Conservation (phyloP, 1,140 invertebrate species). For the Apis laboriosa region DNA sequence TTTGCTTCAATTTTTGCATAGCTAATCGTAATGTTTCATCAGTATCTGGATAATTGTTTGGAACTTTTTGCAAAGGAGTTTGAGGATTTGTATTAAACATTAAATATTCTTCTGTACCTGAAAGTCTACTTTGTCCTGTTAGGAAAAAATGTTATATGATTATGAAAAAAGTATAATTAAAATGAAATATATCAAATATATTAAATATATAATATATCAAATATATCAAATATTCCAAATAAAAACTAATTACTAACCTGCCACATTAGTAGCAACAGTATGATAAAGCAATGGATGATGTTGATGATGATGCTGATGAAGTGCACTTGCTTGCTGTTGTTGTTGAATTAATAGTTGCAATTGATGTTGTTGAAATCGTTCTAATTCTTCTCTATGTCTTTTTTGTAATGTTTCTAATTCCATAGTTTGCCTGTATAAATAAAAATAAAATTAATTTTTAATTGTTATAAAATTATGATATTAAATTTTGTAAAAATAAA, state of each 20-base stretch:
- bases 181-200: neutral
- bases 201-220: no score
- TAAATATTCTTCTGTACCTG: constrained; percentile 77
- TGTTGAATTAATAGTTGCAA: constrained; percentile 77
- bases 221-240: neutral
- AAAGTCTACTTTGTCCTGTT: constrained; percentile 73
- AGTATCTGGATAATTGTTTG: constrained; percentile 76
- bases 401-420: constrained; percentile 78
- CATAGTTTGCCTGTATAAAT: constrained; percentile 73
- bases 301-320: constrained; percentile 78
- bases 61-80: constrained; percentile 74
- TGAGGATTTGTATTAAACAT: constrained; percentile 79
- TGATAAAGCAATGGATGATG: constrained; percentile 78
- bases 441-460: constrained; percentile 4
- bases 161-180: neutral
- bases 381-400: constrained; percentile 78
- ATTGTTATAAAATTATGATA: neutral
- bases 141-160: constrained; percentile 14
- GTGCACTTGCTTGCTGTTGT: constrained; percentile 77
- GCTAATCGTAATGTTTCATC: constrained; percentile 78
- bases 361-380: constrained; percentile 79
- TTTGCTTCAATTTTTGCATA: constrained; percentile 78
- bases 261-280: constrained; percentile 69
- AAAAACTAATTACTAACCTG: constrained; percentile 58
- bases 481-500: constrained; percentile 13